Base-by-base conservation (phyloP, 1,140 invertebrate genomes). In the Triops cancriformis region DNA sequence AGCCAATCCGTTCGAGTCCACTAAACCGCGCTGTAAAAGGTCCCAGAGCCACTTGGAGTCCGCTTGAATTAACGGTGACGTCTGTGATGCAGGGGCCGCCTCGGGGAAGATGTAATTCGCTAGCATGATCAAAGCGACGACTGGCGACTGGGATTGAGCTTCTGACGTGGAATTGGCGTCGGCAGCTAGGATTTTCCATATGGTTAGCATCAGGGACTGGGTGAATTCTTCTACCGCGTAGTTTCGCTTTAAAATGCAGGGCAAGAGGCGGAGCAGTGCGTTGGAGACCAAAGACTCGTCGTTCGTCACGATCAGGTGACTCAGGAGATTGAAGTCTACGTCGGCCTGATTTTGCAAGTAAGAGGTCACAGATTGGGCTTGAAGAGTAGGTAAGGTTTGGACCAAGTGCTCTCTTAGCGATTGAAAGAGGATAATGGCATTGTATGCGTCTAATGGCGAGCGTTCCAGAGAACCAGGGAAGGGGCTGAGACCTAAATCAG, bases 11-110 rank as follows among this genome's bases (percentile, higher is more conserved):
- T 72, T 76, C 23, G 75, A 23, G 28, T 72, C 31, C 9, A 45
- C 76, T 23, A 79, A 26, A 18, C 75, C 75, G 12, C 26, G 26
- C 41, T 79, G 78, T n/a, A 79, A 73, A 51, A 28, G 45, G 26
- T 37, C n/a, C 64, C 75, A 76, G 45, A 79, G 76, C 42, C 72
- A 76, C 1, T 26, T 31, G 0, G 75, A 45, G 28, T 11, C 26
- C 28, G 51, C 10, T 64, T 64, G 18, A 18, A 64, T 64, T 14
- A 64, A 18, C 10, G 51, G 51, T n/a, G 51, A 64, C 23, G 14
- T 10, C 14, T 23, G 10, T 64, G 18, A 6, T 10, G 5, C 51
- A 14, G 51, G 14, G 5, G 14, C 51, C 18, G 51, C 18, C 6
- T 64, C 51, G 10, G 51, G 51, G 51, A 64, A 64, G 51, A 64